Evolutionary conservation across 2,888 invertebrate species (phyloP).

Genomic region (Nematopogon swammerdamellus): DNA sequence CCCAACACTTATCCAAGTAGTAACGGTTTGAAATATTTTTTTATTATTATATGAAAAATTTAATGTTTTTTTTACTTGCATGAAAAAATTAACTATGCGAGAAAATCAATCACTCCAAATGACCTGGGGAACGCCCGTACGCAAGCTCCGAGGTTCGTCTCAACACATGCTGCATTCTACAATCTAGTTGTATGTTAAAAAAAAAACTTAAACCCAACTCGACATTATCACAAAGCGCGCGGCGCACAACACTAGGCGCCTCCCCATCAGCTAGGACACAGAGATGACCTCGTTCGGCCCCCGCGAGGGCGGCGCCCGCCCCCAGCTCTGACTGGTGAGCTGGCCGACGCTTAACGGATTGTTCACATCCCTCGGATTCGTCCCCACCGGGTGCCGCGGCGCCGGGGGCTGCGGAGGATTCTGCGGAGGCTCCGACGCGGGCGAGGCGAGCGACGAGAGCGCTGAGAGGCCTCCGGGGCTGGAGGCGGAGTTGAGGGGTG

Average conservation of each 20-base stretch:
- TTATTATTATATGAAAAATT: no score
- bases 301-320: slow-evolving; percentile 33
- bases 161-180: no score
- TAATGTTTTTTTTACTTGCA: no score
- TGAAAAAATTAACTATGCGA: no score
- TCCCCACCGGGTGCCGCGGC: slow-evolving; percentile 78
- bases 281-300: slow-evolving; percentile 47
- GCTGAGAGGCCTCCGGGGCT: slow-evolving; percentile 50
- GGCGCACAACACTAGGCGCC: slow-evolving; percentile 7
- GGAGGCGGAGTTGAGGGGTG: slow-evolving; percentile 45
- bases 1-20: no score
- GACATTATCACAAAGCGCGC: neutral
- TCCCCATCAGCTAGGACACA: slow-evolving; percentile 51
- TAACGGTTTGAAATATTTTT: no score
- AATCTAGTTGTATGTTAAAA: no score
- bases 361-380: slow-evolving; percentile 88
- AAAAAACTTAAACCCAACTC: no score
- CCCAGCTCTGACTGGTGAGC: slow-evolving; percentile 69
- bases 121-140: no score
- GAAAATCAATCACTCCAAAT: no score
- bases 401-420: slow-evolving; percentile 33
- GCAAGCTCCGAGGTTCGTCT: no score
- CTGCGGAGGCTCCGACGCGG: slow-evolving; percentile 66
- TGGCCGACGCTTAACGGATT: slow-evolving; percentile 91
- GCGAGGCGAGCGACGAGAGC: slow-evolving; percentile 66